These are phyloP conservation scores for Diarsia brunnea DNA, from an alignment of 2,888 invertebrate species.

Conservation along the genomic window DNA sequence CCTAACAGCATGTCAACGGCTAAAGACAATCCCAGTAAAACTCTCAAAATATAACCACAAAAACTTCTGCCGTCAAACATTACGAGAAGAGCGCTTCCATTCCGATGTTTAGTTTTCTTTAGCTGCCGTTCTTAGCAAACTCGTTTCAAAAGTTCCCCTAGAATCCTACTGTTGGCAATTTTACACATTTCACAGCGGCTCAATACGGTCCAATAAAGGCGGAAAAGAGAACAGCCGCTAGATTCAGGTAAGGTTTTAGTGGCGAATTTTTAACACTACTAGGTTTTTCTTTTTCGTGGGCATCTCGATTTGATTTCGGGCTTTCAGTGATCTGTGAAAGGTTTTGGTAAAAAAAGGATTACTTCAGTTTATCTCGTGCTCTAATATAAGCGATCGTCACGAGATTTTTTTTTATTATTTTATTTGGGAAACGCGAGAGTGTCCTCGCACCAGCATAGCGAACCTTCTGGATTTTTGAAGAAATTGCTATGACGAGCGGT, in stretches of 20 bases:
- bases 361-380: background rate
- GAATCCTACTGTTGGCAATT: constrained; percentile 81
- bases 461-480: too few relatives aligned
- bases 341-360: background rate
- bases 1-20: constrained; percentile 26
- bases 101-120: constrained; percentile 75
- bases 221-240: constrained; percentile 70
- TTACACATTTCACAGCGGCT: constrained; percentile 82
- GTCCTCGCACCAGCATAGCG: too few relatives aligned
- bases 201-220: constrained; percentile 81
- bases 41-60: constrained; percentile 45
- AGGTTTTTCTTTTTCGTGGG: background rate
- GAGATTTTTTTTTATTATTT: background rate
- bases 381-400: too few relatives aligned
- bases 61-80: constrained; percentile 64
- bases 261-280: constrained; percentile 47
- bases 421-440: background rate
- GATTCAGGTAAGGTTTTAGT: constrained; percentile 54
- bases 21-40: constrained; percentile 34
- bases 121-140: constrained; percentile 73
- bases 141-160: constrained; percentile 78
- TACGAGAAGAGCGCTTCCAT: constrained; percentile 63
- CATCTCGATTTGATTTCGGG: constrained; percentile 1
- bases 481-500: background rate
- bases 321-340: background rate